Percentiles rank a stretch among this genome's conserved stretches.
These are phyloP conservation scores for Patella pellucida DNA, from an alignment of 2,888 invertebrate genomes.

Conservation along the genomic window DNA sequence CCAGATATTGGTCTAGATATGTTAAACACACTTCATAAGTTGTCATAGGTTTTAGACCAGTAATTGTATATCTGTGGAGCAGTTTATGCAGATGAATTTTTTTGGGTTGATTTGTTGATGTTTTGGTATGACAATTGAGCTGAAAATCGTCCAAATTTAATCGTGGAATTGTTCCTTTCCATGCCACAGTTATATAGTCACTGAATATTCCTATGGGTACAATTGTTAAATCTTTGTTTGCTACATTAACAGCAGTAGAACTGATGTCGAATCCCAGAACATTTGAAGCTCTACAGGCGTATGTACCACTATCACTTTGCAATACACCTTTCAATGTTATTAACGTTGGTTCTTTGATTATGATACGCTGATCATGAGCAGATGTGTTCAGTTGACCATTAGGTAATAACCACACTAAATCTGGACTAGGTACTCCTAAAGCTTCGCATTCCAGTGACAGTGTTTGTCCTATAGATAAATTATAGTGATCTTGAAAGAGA, in stretches of 20 bases:
- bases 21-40: constrained; percentile 72
- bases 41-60: constrained; percentile 68
- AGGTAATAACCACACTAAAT: constrained; percentile 70
- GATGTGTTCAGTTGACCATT: constrained; percentile 64
- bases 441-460: constrained; percentile 70
- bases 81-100: constrained; percentile 49
- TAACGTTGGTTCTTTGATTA: constrained; percentile 52
- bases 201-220: constrained; percentile 64
- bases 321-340: constrained; percentile 34
- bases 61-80: constrained; percentile 69
- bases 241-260: constrained; percentile 64
- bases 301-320: constrained; percentile 68
- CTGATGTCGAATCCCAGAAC: constrained; percentile 59
- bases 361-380: constrained; percentile 58
- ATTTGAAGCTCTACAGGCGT: constrained; percentile 71
- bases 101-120: constrained; percentile 3
- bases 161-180: constrained; percentile 66
- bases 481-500: constrained; percentile 56
- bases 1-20: constrained; percentile 54
- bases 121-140: constrained; percentile 41
- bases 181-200: constrained; percentile 69
- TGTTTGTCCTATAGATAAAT: constrained; percentile 65
- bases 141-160: constrained; percentile 56
- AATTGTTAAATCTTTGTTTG: constrained; percentile 68
- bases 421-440: constrained; percentile 70